These are phyloP conservation scores for Pseudomugil gertrudae DNA, from an alignment of 2,797 vertebrate genomes.

Conservation along the genomic window DNA sequence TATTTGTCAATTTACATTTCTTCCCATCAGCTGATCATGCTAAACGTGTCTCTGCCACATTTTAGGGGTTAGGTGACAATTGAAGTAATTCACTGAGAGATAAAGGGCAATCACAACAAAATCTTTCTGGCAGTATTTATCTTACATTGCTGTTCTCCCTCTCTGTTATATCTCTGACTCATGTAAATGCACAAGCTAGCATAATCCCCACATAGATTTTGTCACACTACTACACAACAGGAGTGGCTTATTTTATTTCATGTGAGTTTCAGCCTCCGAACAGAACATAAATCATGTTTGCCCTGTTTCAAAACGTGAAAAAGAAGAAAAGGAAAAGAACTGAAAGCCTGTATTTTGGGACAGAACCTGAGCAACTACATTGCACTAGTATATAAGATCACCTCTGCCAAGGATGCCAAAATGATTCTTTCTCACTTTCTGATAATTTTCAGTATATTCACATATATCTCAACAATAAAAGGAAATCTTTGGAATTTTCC, in stretches of 20 bases:
- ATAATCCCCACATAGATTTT: constrained; percentile 54
- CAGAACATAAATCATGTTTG: constrained; percentile 7
- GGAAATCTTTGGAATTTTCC: too few species aligned
- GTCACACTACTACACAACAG: constrained; percentile 51
- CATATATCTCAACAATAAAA: too few species aligned
- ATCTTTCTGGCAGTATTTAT: constrained; percentile 18
- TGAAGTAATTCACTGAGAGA: neutral
- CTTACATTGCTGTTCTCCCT: constrained; percentile 1
- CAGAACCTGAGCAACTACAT: neutral
- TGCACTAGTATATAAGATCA: neutral
- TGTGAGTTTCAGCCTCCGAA: constrained; percentile 35
- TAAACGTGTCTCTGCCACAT: neutral
- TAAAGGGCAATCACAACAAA: constrained; percentile 32
- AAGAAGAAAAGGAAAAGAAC: neutral
- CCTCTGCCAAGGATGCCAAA: too few species aligned
- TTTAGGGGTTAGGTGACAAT: constrained; percentile 21
- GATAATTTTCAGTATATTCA: too few species aligned
- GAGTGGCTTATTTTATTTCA: constrained; percentile 52
- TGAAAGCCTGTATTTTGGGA: constrained; percentile 10
- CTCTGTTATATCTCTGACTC: constrained; percentile 52
- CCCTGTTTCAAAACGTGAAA: neutral
- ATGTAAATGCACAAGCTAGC: constrained; percentile 49
- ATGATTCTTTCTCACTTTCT: too few species aligned
- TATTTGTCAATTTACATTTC: constrained; percentile 46
- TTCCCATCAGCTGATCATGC: neutral